These are phyloP conservation scores for Pantherophis alleghaniensis DNA, from an alignment of 2,797 vertebrate species.

Conservation along the genomic window DNA sequence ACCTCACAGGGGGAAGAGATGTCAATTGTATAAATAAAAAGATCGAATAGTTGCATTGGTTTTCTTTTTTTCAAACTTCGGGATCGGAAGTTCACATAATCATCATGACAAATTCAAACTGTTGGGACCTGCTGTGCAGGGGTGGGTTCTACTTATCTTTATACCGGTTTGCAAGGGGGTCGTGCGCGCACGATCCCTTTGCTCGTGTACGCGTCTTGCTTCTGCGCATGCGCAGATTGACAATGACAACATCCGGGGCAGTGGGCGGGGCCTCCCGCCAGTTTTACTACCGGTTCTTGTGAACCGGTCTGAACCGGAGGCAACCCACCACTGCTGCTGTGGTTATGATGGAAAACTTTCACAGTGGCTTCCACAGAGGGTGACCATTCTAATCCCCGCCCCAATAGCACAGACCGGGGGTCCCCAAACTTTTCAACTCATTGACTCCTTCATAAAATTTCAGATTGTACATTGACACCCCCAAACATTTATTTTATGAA, in stretches of 20 bases:
- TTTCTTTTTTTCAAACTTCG: background rate
- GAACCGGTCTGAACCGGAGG: no score
- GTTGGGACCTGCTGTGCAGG: background rate
- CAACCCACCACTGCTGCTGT: background rate
- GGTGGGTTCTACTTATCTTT: no score
- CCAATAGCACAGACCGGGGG: no score
- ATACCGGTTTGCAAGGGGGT: no score
- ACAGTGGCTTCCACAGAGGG: background rate
- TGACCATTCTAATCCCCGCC: background rate
- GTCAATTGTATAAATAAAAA: background rate
- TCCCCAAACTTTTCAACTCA: background rate
- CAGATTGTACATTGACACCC: background rate
- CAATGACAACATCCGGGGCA: no score
- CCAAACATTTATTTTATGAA: background rate
- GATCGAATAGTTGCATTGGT: background rate
- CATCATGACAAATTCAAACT: background rate
- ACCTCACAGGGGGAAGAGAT: background rate
- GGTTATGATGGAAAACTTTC: background rate
- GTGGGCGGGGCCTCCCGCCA: no score
- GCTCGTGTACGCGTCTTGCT: no score
- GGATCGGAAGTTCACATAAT: background rate
- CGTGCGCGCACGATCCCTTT: no score
- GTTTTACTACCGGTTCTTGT: no score
- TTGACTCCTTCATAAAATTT: background rate
- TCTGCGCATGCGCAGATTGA: no score